Conservation (phyloP, 2,888 invertebrate species). For the Agriopis marginaria region DNA sequence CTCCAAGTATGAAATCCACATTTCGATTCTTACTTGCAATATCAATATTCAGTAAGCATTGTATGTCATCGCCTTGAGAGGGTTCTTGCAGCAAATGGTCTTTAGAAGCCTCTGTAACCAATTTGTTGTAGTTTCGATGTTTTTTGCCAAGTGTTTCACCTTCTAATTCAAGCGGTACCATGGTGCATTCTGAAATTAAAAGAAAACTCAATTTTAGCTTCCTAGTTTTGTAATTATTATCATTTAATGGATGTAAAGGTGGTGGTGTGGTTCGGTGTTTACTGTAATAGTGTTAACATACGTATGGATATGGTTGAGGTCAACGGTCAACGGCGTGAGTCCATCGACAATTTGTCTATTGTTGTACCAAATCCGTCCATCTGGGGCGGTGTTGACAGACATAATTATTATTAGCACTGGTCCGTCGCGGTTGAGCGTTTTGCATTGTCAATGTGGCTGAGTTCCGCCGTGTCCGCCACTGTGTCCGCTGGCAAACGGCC, state of each 20-base stretch:
- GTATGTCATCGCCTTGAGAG: constrained; percentile 45
- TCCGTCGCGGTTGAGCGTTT: no score
- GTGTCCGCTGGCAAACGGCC: no score
- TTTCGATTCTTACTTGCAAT: constrained; percentile 55
- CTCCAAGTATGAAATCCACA: constrained; percentile 57
- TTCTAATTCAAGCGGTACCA: constrained; percentile 60
- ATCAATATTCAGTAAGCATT: constrained; percentile 62
- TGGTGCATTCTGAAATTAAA: constrained; percentile 39
- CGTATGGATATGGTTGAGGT: no score
- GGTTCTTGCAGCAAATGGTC: background rate
- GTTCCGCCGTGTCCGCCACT: no score
- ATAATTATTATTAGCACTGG: no score
- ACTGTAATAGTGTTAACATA: no score
- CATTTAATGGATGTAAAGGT: background rate
- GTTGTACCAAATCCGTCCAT: no score
- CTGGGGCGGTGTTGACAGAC: no score
- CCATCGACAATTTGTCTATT: no score
- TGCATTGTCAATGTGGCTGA: no score
- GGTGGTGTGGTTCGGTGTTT: no score
- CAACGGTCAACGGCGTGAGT: no score
- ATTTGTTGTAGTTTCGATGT: constrained; percentile 46
- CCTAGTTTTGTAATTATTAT: background rate
- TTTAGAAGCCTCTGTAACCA: constrained; percentile 39
- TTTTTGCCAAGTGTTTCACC: constrained; percentile 57
- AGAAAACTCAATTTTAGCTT: background rate